phyloP scores from a whole-genome alignment of 2,888 invertebrate species.

The Nephrotoma appendiculata region DNA sequence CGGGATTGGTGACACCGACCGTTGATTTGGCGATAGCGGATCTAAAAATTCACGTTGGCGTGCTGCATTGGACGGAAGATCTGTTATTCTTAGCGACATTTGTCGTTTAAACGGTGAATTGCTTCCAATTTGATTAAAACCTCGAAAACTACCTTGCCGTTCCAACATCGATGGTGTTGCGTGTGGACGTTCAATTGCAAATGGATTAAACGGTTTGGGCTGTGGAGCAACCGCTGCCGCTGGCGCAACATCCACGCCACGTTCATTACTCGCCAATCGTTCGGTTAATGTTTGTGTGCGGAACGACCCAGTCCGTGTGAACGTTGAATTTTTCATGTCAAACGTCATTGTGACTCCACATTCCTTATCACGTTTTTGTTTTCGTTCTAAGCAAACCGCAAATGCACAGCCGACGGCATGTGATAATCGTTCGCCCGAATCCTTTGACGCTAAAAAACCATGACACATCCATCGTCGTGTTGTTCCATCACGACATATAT shows the following conservation, averaged over 20 bases:
- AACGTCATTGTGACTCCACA: slow-evolving; percentile 88
- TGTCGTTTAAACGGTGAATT: slow-evolving; percentile 92
- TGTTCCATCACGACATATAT: slow-evolving; percentile 97
- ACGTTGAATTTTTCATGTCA: slow-evolving; percentile 77
- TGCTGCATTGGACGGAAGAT: slow-evolving; percentile 89
- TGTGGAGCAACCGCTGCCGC: slow-evolving; percentile 33
- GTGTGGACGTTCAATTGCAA: slow-evolving; percentile 89
- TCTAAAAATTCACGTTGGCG: slow-evolving; percentile 41
- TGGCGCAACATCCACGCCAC: slow-evolving; percentile 24
- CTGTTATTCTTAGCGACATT: slow-evolving; percentile 85
- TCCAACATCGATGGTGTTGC: slow-evolving; percentile 90
- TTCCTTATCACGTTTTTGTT: slow-evolving; percentile 94
- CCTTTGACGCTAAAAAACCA: slow-evolving; percentile 90
- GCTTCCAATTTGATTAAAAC: slow-evolving; percentile 61
- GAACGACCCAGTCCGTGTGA: slow-evolving; percentile 87
- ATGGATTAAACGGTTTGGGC: slow-evolving; percentile 66
- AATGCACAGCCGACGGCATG: slow-evolving; percentile 99
- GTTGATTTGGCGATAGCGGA: slow-evolving; percentile 24
- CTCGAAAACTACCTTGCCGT: slow-evolving; percentile 88
- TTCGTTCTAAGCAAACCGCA: slow-evolving; percentile 93
- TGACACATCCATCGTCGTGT: slow-evolving; percentile 99
- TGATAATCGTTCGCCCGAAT: slow-evolving; percentile 92
- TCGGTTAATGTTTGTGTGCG: slow-evolving; percentile 72
- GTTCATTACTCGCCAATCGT: slow-evolving; percentile 46
- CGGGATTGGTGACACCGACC: slow-evolving; percentile 59